Percentiles rank a stretch among this genome's conserved stretches.
Evolutionary conservation across 64 coral and sea anemone species (phyloP).

Genomic region (Orbicella faveolata): DNA sequence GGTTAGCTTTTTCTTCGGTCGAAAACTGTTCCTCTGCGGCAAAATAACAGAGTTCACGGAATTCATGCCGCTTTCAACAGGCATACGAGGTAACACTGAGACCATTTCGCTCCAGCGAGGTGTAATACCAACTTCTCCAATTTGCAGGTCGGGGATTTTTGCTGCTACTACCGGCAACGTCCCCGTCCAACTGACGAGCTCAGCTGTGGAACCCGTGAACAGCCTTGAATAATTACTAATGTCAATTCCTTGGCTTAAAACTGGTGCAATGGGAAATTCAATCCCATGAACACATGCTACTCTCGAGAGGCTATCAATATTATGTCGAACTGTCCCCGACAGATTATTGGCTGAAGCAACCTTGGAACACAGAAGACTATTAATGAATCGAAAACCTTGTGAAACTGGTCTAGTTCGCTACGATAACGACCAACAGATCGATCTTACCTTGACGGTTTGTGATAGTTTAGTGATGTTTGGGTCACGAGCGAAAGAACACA

Average conservation of each 20-base stretch:
- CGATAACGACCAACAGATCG: background rate
- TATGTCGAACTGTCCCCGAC: background rate
- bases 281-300: slow-evolving; percentile 24
- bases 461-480: slow-evolving; percentile 32
- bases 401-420: background rate
- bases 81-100: slow-evolving; percentile 9
- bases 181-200: background rate
- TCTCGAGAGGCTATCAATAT: background rate
- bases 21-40: slow-evolving; percentile 10
- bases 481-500: slow-evolving; percentile 35
- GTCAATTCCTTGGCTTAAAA: background rate
- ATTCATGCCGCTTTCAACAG: slow-evolving; percentile 18
- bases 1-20: slow-evolving; percentile 40
- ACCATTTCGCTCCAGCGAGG: background rate
- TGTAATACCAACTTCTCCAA: background rate
- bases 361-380: background rate
- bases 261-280: slow-evolving; percentile 10
- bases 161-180: background rate
- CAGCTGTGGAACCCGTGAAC: background rate
- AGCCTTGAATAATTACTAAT: background rate
- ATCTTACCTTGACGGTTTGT: slow-evolving; percentile 26
- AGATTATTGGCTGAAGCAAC: background rate
- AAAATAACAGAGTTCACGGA: slow-evolving; percentile 6
- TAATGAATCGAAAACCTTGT: background rate
- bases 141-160: background rate